Base-by-base conservation (phyloP, 2,888 invertebrate genomes). In the Drosophila rubida region DNA sequence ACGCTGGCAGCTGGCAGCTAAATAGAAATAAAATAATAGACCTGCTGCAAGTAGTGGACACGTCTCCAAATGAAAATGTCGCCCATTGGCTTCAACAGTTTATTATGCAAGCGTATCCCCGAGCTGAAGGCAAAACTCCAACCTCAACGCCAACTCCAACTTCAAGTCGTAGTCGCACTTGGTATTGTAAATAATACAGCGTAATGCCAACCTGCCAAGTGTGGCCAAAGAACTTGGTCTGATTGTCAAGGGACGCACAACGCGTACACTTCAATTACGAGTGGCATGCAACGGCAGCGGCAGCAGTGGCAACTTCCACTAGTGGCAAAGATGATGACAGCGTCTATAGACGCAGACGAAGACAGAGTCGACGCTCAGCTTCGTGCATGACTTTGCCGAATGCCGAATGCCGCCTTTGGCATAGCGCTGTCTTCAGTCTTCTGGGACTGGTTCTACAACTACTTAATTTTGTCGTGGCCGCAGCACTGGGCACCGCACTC, bases 151-250 rank as follows among this genome's bases (percentile, higher is more conserved):
- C n/a, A 16, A 13, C 39, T 16, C 22, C 6, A 14, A 19, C 14
- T 27, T 9, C 9, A 14, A 39, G 16, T 16, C 7, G 14, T 8
- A 14, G 8, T 45, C 25, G 27, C 69, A n/a, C 32, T 32, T 4
- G n/a, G 32, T 11, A 85, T 79, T 83, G 87, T 87, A 84, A 87
- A 82, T 82, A 82, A 87, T 87, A 81, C 67, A 82, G 81, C 72
- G 72, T 75, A 78, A 70, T 86, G 72, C 53, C 51, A 82, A 81
- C 66, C 68, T 80, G 73, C 61, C 79, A 68, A 79, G 69, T 78
- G 78, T 73, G 69, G 67, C 69, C 61, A 46, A 46, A 51, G 41
- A 70, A 51, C 59, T 68, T 61, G 65, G 65, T 53, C 66, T 62
- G 75, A 74, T 78, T 78, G 76, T 60, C 75, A 64, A 42, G 73